phyloP scores from a whole-genome alignment of 2,797 vertebrate genomes.

The Etheostoma nigrum region DNA sequence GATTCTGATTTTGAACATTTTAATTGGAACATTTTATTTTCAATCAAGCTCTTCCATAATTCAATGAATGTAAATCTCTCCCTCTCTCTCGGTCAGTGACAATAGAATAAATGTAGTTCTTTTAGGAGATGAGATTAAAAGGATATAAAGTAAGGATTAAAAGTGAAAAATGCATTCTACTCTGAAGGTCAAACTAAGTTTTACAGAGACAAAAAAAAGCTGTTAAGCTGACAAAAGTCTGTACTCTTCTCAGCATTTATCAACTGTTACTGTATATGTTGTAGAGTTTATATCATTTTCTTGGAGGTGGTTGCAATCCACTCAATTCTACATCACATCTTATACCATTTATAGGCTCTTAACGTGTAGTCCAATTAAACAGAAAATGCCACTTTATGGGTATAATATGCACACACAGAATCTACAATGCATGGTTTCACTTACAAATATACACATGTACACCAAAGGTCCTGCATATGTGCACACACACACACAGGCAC shows the following conservation, averaged over 20 bases:
- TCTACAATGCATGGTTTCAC: conserved; percentile 14
- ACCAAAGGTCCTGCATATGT: neutral
- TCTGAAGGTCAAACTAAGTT: no score
- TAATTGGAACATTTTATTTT: conserved; percentile 2
- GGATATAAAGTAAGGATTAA: no score
- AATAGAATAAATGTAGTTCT: no score
- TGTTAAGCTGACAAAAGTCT: no score
- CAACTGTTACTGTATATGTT: no score
- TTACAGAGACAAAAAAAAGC: no score
- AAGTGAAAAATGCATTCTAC: no score
- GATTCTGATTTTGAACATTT: neutral
- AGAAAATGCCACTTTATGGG: conserved; percentile 2
- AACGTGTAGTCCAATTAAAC: conserved; percentile 36
- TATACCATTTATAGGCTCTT: conserved; percentile 25
- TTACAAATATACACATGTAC: neutral
- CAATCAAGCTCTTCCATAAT: neutral
- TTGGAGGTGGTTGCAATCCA: conserved; percentile 8
- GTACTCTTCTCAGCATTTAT: no score
- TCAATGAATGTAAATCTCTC: neutral
- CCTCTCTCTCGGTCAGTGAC: no score
- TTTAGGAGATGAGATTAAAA: no score
- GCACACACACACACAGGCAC: conserved; percentile 12
- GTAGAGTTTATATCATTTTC: no score
- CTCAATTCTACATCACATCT: conserved; percentile 24
- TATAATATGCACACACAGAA: conserved; percentile 35